Evolutionary conservation across 2,797 vertebrate species (phyloP), one percentile per base, ranked within the genome.

Genomic region (Platalea minor): DNA sequence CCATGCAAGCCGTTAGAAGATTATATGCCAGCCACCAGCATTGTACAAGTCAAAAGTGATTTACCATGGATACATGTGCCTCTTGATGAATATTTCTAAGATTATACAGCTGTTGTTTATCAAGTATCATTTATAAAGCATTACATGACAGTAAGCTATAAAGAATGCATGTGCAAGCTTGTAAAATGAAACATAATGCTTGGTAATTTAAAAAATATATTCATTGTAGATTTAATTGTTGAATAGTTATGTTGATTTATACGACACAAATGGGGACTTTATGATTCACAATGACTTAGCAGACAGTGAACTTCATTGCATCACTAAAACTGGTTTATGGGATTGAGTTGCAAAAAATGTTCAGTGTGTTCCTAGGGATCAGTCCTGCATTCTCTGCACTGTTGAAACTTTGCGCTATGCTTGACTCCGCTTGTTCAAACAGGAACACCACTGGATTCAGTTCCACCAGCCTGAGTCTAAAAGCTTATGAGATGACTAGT

Each of bases 111-210:
- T 97, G 83, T 96, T 97, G 88, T 96, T 98, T 96, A 95, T 95
- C 90, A 96, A 91, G 65, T 96, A 79, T 96, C 75, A 96, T 97
- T 97, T 97, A 95, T 93, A 97, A 97, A 97, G 91, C 97, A 96
- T 95, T 97, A 96, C 88, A 88, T 70, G 94, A 97, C 96, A 94
- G 86, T 95, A 82, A 94, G 92, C 91, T 96, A 94, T 97, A 96
- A 98, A 97, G 94, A 95, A 96, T 94, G 72, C 45, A 93, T 75
- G 54, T 61, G 57, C 82, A 92, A 95, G 91, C 68, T 97, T 97
- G 70, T 96, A 96, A 97, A 97, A 97, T 93, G 82, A 97, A 97
- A 95, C 87, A 91, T 95, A 97, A 96, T 92, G 82, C 60, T 93
- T 91, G 65, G 77, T 94, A 96, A 97, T 97, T 95, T 97, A 88